Percentiles rank a stretch among this genome's conserved stretches.
Conservation (phyloP, 2,888 invertebrate species). For the Leptinotarsa haldemani region DNA sequence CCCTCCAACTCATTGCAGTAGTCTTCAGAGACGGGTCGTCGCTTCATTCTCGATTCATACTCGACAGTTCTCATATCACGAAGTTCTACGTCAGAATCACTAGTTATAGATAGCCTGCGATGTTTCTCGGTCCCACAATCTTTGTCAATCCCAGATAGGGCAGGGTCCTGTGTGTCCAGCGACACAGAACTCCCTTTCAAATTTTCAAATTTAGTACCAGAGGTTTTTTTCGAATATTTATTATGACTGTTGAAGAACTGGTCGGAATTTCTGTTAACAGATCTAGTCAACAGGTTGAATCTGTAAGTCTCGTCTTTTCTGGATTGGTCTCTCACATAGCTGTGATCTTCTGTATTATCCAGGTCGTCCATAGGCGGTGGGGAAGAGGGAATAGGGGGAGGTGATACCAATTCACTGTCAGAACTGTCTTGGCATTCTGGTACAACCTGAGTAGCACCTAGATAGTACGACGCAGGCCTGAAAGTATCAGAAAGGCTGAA, state of each 20-base stretch:
- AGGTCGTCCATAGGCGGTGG: slow-evolving; percentile 80
- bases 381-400: slow-evolving; percentile 82
- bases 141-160: slow-evolving; percentile 2
- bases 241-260: slow-evolving; percentile 52
- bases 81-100: slow-evolving; percentile 65
- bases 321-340: slow-evolving; percentile 41
- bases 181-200: slow-evolving; percentile 42
- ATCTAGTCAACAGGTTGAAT: slow-evolving; percentile 31
- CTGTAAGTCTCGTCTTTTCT: slow-evolving; percentile 45
- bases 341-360: slow-evolving; percentile 61
- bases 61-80: slow-evolving; percentile 53
- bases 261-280: slow-evolving; percentile 50
- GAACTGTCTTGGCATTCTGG: slow-evolving; percentile 82
- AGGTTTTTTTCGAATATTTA: slow-evolving; percentile 35
- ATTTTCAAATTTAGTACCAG: slow-evolving; percentile 41
- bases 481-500: slow-evolving; percentile 91
- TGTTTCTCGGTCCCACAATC: slow-evolving; percentile 37
- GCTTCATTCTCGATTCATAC: slow-evolving; percentile 67
- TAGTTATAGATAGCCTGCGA: slow-evolving; percentile 59
- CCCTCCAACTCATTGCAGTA: slow-evolving; percentile 75
- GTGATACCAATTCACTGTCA: slow-evolving; percentile 82
- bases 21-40: slow-evolving; percentile 81
- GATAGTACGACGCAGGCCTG: slow-evolving; percentile 87
- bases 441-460: slow-evolving; percentile 76
- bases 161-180: slow-evolving; percentile 14